Conservation (phyloP, 92 coral and sea anemone genomes). For the Micromussa lordhowensis region DNA sequence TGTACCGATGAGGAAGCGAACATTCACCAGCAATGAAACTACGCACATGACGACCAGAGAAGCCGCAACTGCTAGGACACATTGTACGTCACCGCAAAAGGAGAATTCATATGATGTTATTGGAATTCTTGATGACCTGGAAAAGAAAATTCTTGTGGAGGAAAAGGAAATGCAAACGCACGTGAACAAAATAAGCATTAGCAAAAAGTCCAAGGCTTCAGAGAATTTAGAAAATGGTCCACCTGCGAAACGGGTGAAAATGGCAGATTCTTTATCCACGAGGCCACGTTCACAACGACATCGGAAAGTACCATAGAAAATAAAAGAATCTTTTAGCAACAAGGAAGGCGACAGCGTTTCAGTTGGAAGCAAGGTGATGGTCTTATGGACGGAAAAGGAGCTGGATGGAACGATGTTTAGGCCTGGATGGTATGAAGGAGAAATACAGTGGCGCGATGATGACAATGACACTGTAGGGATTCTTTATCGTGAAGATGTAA, state of each 20-base stretch:
- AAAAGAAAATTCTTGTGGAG: constrained; percentile 28
- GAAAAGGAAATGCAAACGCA: constrained; percentile 32
- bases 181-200: too few species aligned
- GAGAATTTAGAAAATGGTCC: constrained; percentile 21
- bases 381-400: constrained; percentile 39
- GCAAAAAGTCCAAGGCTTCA: not conserved
- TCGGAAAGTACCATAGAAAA: constrained; percentile 26
- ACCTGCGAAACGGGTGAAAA: constrained; percentile 6
- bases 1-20: constrained; percentile 24
- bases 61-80: not conserved
- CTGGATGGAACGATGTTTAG: constrained; percentile 33
- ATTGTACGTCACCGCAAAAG: not conserved
- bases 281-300: constrained; percentile 24
- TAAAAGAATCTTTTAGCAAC: constrained; percentile 19
- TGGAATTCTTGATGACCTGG: too few species aligned
- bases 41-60: too few species aligned
- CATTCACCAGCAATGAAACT: constrained; percentile 46
- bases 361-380: constrained; percentile 38
- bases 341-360: constrained; percentile 7
- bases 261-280: not conserved
- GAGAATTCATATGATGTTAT: not conserved
- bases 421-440: constrained; percentile 51
- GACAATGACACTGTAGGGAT: constrained; percentile 4
- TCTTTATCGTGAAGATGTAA: constrained; percentile 38
- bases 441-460: constrained; percentile 36